A percentile compares a stretch with the other conserved stretches of the same genome.
These are phyloP conservation scores for Platysteira castanea DNA, from an alignment of 2,113 vertebrate genomes.

Conservation along the genomic window DNA sequence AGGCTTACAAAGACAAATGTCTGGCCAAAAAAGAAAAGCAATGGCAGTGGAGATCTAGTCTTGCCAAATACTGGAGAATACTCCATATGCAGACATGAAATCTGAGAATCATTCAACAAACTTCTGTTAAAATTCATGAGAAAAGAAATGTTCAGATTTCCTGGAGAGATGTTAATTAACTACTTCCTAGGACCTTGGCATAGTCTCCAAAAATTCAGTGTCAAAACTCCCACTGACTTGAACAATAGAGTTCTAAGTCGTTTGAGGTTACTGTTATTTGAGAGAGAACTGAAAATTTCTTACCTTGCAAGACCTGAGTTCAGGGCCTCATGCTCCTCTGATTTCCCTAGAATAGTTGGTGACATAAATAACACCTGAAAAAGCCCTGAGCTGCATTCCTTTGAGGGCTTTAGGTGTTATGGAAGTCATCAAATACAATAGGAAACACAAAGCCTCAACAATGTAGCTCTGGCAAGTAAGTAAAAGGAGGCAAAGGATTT, in stretches of 20 bases:
- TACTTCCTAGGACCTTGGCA: neutral
- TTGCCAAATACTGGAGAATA: neutral
- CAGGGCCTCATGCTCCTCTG: neutral
- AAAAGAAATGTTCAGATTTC: neutral
- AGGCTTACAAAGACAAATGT: neutral
- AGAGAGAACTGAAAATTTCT: neutral
- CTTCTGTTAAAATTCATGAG: neutral
- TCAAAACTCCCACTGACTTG: neutral
- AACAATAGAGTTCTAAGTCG: neutral
- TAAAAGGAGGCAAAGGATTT: neutral
- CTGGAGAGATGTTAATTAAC: neutral
- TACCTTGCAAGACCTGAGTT: neutral
- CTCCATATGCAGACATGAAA: neutral
- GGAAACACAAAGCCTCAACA: neutral
- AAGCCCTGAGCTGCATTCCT: neutral
- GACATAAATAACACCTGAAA: slow-evolving; percentile 26
- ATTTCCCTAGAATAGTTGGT: neutral
- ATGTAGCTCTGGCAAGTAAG: neutral
- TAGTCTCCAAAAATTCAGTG: neutral
- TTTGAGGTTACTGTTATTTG: neutral
- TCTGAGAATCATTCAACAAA: neutral
- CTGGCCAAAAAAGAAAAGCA: neutral
- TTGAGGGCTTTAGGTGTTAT: neutral
- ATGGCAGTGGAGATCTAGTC: neutral
- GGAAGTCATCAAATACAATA: neutral